These are phyloP conservation scores for Psittacula derbiana DNA, from an alignment of 2,797 vertebrate species.

Conservation along the genomic window DNA sequence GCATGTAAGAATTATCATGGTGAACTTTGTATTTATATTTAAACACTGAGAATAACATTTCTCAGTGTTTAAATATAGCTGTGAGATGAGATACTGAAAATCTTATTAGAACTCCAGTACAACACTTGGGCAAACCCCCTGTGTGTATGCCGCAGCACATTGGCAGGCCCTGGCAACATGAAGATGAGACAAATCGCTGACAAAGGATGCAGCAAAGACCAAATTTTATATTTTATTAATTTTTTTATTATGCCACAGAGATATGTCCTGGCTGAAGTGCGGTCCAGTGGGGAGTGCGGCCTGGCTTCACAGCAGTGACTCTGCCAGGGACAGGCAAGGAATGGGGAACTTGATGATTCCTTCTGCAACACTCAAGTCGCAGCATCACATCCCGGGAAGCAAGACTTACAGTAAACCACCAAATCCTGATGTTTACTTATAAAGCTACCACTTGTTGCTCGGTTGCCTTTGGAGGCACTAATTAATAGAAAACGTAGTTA, in stretches of 20 bases:
- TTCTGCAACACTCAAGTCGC: neutral
- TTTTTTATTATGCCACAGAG: neutral
- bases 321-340: neutral
- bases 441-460: neutral
- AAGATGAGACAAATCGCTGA: neutral
- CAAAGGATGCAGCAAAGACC: neutral
- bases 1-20: fast-evolving
- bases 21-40: too few species aligned
- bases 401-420: neutral
- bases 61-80: neutral
- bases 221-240: fast-evolving
- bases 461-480: neutral
- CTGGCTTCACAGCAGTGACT: neutral
- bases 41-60: too few species aligned
- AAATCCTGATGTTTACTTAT: neutral
- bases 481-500: neutral
- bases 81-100: neutral
- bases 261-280: neutral
- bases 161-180: neutral
- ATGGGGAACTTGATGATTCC: neutral
- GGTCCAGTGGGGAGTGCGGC: fast-evolving
- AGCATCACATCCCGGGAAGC: neutral
- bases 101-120: neutral
- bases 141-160: fast-evolving
- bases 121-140: neutral